Evolutionary conservation across 2,113 vertebrate genomes (phyloP), one percentile per base, ranked within the genome.

Genomic region (Myotis yumanensis): DNA sequence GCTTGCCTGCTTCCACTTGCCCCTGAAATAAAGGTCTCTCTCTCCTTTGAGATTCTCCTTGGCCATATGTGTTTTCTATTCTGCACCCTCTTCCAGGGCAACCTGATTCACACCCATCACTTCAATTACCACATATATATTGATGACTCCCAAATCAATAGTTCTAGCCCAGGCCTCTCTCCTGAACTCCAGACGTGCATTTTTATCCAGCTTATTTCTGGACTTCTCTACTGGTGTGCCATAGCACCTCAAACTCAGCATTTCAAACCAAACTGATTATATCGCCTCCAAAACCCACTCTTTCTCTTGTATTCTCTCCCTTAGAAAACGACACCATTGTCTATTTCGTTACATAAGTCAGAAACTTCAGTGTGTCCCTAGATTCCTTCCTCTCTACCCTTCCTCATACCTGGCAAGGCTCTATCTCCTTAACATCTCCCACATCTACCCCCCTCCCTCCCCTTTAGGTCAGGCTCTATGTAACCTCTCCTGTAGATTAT

Each of bases 61-160:
- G 71, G 22, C 71, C 1, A 0, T 14, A 1, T 64, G 62, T n/a
- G 11, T 52, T 91, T 90, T 71, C 79, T 51, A 0, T 75, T 30
- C 87, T 12, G 12, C 52, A 57, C 4, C 11, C 17, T 93, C 59
- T 94, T 93, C 72, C 72, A n/a, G 81, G 71, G 18, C 89, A 89
- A 10, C 52, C 35, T 91, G 77, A 77, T 80, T 85, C 88, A 87
- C 81, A 91, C 89, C 72, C 59, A 43, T 93, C 83, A 32, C 81
- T 95, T 94, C 88, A 82, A 7, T 88, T 68, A 92, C 77, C 1
- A 1, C 59, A 18, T 90, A 40, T 30, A 2, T 77, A 92, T 87
- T 25, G 93, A 96, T 17, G 66, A 51, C 84, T 91, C 32, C 11
- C 85, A n/a, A 35, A 90, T 85, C 96, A 88, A 77, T 85, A 72